Conservation (phyloP, 2,113 vertebrate genomes). For the Dipodomys spectabilis region DNA sequence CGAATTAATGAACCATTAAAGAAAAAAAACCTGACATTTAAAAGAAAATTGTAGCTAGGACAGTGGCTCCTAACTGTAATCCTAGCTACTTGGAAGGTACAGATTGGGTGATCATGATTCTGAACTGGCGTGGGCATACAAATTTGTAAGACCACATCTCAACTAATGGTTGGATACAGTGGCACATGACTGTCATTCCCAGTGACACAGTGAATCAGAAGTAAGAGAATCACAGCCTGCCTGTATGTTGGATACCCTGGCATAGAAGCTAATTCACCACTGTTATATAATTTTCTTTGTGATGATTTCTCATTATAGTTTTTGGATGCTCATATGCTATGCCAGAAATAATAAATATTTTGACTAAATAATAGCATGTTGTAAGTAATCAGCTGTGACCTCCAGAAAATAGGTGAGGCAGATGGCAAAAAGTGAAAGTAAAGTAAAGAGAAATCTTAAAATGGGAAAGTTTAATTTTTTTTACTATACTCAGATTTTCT, state of each 20-base stretch:
- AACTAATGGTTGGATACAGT: no score
- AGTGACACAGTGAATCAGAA: no score
- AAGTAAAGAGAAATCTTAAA: neutral
- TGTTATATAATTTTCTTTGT: neutral
- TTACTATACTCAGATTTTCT: neutral
- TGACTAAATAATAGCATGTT: constrained; percentile 52
- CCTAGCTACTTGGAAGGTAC: no score
- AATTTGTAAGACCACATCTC: no score
- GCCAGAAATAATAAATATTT: constrained; percentile 65
- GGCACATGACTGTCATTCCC: no score
- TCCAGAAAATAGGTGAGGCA: constrained; percentile 58
- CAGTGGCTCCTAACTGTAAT: no score
- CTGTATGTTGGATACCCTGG: neutral
- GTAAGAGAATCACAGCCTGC: no score
- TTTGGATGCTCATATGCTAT: constrained; percentile 15
- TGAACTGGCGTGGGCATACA: no score
- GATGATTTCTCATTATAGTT: neutral
- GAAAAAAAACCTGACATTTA: constrained; percentile 24
- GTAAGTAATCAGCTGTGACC: constrained; percentile 65
- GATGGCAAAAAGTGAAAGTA: constrained; percentile 13
- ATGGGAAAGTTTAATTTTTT: neutral
- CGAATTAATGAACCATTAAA: neutral
- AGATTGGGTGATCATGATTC: no score
- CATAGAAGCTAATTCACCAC: neutral
- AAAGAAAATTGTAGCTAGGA: neutral